Conservation (phyloP, 35 echinoderm and acorn worm genomes). For the Diadema setosum region DNA sequence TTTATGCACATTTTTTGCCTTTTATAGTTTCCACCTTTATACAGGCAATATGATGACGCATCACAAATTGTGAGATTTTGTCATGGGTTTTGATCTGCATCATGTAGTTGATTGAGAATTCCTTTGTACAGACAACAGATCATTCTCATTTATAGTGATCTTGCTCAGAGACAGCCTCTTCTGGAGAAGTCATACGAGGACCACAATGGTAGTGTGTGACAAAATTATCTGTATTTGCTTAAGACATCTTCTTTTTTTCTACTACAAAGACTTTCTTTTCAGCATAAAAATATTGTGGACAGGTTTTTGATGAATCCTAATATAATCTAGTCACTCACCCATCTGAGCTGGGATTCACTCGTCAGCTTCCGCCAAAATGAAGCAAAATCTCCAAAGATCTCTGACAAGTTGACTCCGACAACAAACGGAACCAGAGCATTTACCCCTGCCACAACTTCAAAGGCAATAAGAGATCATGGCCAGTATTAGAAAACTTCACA, state of each 20-base stretch:
- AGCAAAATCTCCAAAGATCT: conserved; percentile 83
- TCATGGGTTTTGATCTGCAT: too few relatives aligned
- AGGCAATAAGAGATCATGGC: too few relatives aligned
- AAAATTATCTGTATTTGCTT: too few relatives aligned
- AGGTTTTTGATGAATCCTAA: not conserved
- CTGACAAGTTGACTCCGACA: conserved; percentile 43
- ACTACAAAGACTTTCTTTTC: not conserved
- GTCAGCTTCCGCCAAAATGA: conserved; percentile 73
- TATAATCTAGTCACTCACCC: conserved; percentile 43
- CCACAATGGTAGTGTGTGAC: not conserved
- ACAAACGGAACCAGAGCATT: conserved; percentile 63
- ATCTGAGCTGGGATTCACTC: conserved; percentile 91
- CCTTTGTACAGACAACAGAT: too few relatives aligned
- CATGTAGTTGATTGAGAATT: too few relatives aligned
- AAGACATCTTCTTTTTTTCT: too few relatives aligned
- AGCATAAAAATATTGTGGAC: not conserved
- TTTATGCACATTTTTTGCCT: too few relatives aligned
- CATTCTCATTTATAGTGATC: not conserved
- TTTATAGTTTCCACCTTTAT: too few relatives aligned
- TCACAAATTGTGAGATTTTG: too few relatives aligned
- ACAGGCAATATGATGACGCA: too few relatives aligned
- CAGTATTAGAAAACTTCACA: too few relatives aligned
- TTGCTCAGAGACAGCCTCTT: not conserved
- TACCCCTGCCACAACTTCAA: conserved; percentile 67
- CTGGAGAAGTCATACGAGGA: not conserved